These are phyloP conservation scores for Hemiscyllium ocellatum DNA, from an alignment of 2,113 vertebrate species.

Conservation along the genomic window DNA sequence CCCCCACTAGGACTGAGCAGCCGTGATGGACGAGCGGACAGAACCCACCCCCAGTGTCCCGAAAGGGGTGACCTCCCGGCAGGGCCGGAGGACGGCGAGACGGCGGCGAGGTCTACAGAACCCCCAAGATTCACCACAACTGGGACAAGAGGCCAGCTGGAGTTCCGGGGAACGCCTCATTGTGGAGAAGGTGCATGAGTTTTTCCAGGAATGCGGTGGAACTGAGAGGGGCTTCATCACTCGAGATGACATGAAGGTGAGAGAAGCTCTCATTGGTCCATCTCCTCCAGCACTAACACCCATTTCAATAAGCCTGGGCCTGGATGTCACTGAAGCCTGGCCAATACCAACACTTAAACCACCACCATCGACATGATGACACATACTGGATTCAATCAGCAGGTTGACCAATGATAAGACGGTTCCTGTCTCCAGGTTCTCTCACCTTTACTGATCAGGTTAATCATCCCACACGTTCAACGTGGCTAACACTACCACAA, in stretches of 20 bases:
- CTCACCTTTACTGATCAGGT: background rate
- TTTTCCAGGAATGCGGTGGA: conserved; percentile 44
- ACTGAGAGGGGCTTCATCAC: conserved; percentile 48
- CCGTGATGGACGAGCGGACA: background rate
- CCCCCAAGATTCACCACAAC: background rate
- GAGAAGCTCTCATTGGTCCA: background rate
- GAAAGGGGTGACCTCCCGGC: background rate
- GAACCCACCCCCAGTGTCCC: background rate
- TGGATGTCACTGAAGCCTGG: background rate
- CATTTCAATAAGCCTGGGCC: background rate
- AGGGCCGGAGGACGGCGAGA: background rate
- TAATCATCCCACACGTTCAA: background rate
- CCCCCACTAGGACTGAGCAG: background rate
- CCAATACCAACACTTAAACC: too few relatives aligned
- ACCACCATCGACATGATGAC: background rate
- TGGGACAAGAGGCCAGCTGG: background rate
- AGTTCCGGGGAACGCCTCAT: background rate
- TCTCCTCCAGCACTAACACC: background rate
- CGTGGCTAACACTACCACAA: background rate
- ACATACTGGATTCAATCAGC: background rate
- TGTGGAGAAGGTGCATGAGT: conserved; percentile 42
- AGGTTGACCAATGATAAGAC: background rate
- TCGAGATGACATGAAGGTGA: conserved; percentile 54
- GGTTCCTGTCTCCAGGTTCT: too few relatives aligned
- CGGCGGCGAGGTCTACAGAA: conserved; percentile 40